Base-by-base conservation (phyloP, 2,797 vertebrate genomes). In the Melanotaenia maccullochi region DNA sequence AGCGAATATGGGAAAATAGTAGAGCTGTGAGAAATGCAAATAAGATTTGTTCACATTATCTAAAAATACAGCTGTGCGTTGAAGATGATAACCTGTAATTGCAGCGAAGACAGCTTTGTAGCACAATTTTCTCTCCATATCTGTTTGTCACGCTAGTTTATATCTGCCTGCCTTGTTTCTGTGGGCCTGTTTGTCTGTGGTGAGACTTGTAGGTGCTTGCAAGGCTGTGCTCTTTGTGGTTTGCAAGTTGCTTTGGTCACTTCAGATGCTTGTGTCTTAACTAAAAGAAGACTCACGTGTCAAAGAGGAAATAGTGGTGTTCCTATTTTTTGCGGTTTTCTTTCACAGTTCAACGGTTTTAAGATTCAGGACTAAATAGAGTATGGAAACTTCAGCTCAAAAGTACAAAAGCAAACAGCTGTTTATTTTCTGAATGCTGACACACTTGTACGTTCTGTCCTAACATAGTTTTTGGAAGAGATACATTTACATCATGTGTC, bases 261-360 rank as follows among this genome's bases (percentile, higher is more conserved):
- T 73, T 83, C 60, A 73, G 63, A 80, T 67, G 44, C 62, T 68
- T 5, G 47, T 78, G 78, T 84, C 65, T 59, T n/a, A 28, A 65
- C 81, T 76, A 80, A 65, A 88, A 80, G 69, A 71, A 67, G 75
- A 78, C 79, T 78, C 80, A 67, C 76, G 60, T 89, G 80, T 82
- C 57, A 80, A 87, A 90, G 85, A 89, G 91, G 90, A 92, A 91
- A 88, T 81, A 60, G 61, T 76, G 71, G 88, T 80, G 83, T 92
- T 93, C 89, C 84, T 52, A 47, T 87, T 90, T 85, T 77, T 80
- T 67, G 58, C 35, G 18, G 40, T 51, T 30, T 24, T 64, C n/a
- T 66, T 69, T 56, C 75, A 77, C 78, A 89, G 84, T 87, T 88
- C 55, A 75, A 82, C 76, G 60, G 74, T 81, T 89, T 83, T 73